Percentiles rank a stretch among this genome's conserved stretches.
Conservation (phyloP, 2,113 vertebrate species). For the Dunckerocampus dactyliophorus region DNA sequence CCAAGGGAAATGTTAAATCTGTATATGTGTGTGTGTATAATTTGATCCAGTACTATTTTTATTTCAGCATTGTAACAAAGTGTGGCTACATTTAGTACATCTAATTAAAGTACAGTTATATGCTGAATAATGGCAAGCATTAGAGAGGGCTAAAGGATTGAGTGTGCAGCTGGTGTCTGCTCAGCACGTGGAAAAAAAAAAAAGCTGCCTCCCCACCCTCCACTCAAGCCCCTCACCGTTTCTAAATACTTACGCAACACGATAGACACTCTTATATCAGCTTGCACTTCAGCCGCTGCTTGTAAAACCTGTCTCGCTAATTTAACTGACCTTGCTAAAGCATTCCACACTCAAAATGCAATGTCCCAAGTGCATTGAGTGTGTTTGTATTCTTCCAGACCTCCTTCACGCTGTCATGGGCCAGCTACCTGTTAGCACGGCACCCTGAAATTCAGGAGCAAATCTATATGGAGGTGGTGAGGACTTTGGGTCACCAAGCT, state of each 20-base stretch:
- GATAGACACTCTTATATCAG: conserved; percentile 25
- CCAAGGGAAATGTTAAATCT: conserved; percentile 3
- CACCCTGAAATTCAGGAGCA: conserved; percentile 79
- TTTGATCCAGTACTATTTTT: neutral
- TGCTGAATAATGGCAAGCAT: neutral
- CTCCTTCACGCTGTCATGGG: conserved; percentile 88
- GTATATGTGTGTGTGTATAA: neutral
- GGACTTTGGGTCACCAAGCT: conserved; percentile 68
- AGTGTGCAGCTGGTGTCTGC: conserved; percentile 20
- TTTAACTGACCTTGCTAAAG: neutral
- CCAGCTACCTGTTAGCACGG: conserved; percentile 80
- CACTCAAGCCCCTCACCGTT: conserved; percentile 17
- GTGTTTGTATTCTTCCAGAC: conserved; percentile 67
- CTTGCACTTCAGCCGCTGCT: neutral
- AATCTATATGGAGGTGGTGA: conserved; percentile 76
- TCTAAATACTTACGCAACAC: conserved; percentile 33
- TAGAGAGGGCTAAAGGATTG: conserved; percentile 13
- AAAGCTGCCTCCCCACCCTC: neutral
- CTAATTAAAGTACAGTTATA: conserved; percentile 11
- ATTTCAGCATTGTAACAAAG: neutral
- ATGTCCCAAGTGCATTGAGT: neutral
- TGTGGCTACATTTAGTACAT: neutral
- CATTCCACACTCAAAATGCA: neutral
- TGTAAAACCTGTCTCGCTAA: neutral
- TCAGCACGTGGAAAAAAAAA: conserved; percentile 17